Base-by-base conservation (phyloP, 1,140 invertebrate species). In the Steinernema khuongi region DNA sequence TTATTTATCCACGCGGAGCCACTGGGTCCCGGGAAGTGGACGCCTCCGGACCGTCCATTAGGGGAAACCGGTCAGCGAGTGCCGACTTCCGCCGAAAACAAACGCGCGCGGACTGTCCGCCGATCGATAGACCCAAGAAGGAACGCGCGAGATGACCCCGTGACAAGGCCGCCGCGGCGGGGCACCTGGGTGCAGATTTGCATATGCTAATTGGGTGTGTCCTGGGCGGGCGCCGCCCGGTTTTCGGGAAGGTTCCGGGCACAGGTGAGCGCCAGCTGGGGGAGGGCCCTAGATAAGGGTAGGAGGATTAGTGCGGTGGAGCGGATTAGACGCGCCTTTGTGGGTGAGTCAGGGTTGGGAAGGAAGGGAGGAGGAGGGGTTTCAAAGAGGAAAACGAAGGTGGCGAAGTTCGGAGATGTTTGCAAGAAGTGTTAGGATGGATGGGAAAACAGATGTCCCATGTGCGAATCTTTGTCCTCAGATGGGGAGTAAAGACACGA, bases 161-260 rank as follows among this genome's bases (percentile, higher is more conserved):
- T n/a, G n/a, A 26, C 50, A 60, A 60, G 50, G 50, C 7, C 50
- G 50, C 22, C 22, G 14, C 14, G 2, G 50, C 19, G 14, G 22
- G 50, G 14, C 50, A 60, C 50, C 50, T 60, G 50, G 50, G 22
- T 60, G 50, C 50, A 60, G 26, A 60, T 60, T 60, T 60, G 50
- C 50, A 60, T 60, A 60, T 60, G 50, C 50, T 60, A 60, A 60
- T 60, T 60, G 26, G 26, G 4, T 17, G 26, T 22, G 50, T 22
- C 7, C 14, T 60, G 50, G 14, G 50, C 50, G 50, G 50, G 7
- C 36, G 36, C n/a, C 50, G 50, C 19, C 14, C 50, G 50, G 50
- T n/a, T 60, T 60, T n/a, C 19, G 2, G 50, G 4, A 4, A 7
- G 50, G 50, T 26, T 7, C 14, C 19, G 50, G 50, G 50, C 7